A percentile compares a stretch with the other conserved stretches of the same genome.
Evolutionary conservation across 2,113 vertebrate species (phyloP).

Genomic region (Sterrhoptilus dennistouni): DNA sequence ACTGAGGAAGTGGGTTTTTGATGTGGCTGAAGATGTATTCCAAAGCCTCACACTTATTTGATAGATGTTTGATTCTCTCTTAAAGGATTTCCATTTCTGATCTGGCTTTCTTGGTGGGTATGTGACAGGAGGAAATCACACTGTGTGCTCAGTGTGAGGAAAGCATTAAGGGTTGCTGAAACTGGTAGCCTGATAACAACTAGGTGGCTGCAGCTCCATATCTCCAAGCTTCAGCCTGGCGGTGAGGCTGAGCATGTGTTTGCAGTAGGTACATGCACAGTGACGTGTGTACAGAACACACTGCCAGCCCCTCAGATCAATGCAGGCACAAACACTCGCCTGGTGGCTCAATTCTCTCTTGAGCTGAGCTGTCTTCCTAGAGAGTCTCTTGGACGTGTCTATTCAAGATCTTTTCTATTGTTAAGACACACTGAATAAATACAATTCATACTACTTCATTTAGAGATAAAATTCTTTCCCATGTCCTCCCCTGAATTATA

Average conservation of each 20-base stretch:
- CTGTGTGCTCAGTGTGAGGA: not conserved
- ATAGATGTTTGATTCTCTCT: not conserved
- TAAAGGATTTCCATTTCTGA: not conserved
- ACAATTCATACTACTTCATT: not conserved
- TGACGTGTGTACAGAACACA: fast-evolving
- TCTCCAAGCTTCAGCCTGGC: not conserved
- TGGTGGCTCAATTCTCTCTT: fast-evolving
- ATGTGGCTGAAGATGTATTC: constrained; percentile 2
- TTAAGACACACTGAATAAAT: not conserved
- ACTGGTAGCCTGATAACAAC: not conserved
- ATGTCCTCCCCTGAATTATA: not conserved
- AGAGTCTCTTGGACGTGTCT: not conserved
- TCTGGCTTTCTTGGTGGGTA: constrained; percentile 15
- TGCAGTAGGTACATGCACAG: not conserved
- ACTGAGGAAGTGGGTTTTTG: not conserved
- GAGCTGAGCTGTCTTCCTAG: not conserved
- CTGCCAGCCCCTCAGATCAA: not conserved
- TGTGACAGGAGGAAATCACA: not conserved
- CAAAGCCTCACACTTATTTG: not conserved
- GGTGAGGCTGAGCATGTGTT: not conserved
- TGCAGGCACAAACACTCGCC: not conserved
- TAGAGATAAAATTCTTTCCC: not conserved
- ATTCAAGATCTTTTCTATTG: not conserved
- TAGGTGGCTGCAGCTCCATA: not conserved
- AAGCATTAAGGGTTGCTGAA: not conserved